These are phyloP conservation scores for Synaphobranchus kaupii DNA, from an alignment of 2,797 vertebrate species.

Conservation along the genomic window DNA sequence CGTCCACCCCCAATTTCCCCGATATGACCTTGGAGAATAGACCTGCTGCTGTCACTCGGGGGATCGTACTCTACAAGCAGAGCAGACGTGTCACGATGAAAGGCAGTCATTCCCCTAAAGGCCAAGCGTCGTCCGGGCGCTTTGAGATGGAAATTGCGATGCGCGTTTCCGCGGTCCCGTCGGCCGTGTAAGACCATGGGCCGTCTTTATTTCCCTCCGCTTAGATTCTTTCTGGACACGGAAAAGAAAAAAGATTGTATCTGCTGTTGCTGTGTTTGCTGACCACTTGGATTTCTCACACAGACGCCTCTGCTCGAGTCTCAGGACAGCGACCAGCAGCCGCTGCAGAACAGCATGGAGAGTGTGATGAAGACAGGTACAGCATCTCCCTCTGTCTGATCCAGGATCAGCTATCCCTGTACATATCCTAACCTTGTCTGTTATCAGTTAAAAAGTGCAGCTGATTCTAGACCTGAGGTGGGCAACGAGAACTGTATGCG, in stretches of 20 bases:
- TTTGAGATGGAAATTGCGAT: constrained; percentile 40
- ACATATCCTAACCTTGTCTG: neutral
- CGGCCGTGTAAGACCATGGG: constrained; percentile 42
- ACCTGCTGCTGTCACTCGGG: neutral
- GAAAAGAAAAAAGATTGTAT: neutral
- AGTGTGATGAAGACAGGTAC: constrained; percentile 67
- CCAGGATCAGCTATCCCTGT: neutral
- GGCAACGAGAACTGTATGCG: too few relatives aligned
- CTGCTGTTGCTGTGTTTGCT: neutral
- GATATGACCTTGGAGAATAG: neutral
- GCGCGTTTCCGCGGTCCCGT: constrained; percentile 55
- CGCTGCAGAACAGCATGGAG: constrained; percentile 62
- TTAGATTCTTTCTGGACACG: neutral
- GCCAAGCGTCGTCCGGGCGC: constrained; percentile 58
- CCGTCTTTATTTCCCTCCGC: constrained; percentile 35
- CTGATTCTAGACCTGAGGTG: neutral
- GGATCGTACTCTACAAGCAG: neutral
- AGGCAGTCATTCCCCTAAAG: constrained; percentile 57
- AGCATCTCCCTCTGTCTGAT: constrained; percentile 2
- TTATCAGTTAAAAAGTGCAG: neutral
- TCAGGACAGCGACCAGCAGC: constrained; percentile 54
- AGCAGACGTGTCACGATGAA: constrained; percentile 50
- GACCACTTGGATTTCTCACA: neutral
- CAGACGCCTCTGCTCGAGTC: constrained; percentile 62
- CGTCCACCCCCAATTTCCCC: neutral